Evolutionary conservation across 2,888 invertebrate genomes (phyloP).

Genomic region (Psococerastis gibbosa): DNA sequence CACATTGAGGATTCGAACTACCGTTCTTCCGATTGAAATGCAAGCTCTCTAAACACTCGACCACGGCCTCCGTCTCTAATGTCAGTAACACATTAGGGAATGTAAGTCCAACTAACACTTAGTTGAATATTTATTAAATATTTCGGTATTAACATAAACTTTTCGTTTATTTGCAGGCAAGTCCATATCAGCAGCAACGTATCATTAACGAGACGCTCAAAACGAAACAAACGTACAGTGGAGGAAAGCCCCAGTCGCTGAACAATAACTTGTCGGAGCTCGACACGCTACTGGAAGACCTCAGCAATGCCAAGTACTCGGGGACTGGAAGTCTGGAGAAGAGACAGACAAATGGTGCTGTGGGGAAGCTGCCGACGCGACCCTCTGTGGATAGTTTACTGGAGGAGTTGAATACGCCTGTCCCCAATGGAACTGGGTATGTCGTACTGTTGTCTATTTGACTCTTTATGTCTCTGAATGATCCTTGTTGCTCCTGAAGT

Average conservation of each 20-base stretch:
- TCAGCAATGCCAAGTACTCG: conserved; percentile 47
- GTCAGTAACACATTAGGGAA: too few species aligned
- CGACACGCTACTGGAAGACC: conserved; percentile 77
- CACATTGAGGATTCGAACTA: too few species aligned
- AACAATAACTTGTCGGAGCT: conserved; percentile 73
- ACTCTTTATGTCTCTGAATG: too few species aligned
- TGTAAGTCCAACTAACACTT: too few species aligned
- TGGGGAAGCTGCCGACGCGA: conserved; percentile 23
- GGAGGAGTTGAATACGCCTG: conserved; percentile 64
- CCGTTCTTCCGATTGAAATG: too few species aligned
- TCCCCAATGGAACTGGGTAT: conserved; percentile 48
- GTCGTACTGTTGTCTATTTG: too few species aligned
- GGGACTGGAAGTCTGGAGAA: conserved; percentile 2
- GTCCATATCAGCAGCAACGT: conserved; percentile 4
- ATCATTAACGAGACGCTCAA: neutral
- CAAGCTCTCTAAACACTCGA: too few species aligned
- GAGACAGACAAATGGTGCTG: neutral
- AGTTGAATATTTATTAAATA: too few species aligned
- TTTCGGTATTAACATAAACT: too few species aligned
- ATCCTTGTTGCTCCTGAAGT: too few species aligned
- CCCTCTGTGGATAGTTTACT: conserved; percentile 78
- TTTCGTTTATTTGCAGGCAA: neutral
- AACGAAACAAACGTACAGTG: neutral
- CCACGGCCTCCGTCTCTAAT: too few species aligned
- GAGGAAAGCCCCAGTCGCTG: conserved; percentile 29